A percentile compares a stretch with the other conserved stretches of the same genome.
phyloP scores from a whole-genome alignment of 2,888 invertebrate species.

The Drosophila niveifrons region DNA sequence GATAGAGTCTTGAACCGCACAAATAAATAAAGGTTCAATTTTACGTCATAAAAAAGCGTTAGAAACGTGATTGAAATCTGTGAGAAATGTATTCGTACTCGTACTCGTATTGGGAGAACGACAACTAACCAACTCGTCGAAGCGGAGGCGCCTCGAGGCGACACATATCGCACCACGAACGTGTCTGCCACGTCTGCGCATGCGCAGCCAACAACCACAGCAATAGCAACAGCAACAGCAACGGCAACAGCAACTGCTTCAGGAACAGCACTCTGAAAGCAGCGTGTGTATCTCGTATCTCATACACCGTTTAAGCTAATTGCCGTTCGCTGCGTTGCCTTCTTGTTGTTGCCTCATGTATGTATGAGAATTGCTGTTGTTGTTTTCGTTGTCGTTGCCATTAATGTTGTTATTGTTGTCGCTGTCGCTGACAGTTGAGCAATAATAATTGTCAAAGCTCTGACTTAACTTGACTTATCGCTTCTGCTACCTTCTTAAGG shows the following conservation, averaged over 20 bases:
- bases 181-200: constrained; percentile 69
- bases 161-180: constrained; percentile 75
- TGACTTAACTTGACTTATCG: constrained; percentile 76
- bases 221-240: not conserved
- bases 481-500: constrained; percentile 43
- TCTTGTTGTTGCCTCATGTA: constrained; percentile 22
- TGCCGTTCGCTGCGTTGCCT: constrained; percentile 29
- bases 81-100: constrained; percentile 42
- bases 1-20: constrained; percentile 32
- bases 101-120: not conserved
- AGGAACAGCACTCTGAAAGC: constrained; percentile 4
- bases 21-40: constrained; percentile 75
- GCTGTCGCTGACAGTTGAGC: constrained; percentile 72
- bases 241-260: not conserved
- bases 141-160: constrained; percentile 67
- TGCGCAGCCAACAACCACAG: constrained; percentile 45
- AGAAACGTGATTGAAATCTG: constrained; percentile 79
- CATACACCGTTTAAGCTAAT: constrained; percentile 66
- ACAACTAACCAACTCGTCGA: constrained; percentile 6
- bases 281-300: constrained; percentile 60
- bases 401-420: constrained; percentile 36
- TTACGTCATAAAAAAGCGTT: constrained; percentile 82
- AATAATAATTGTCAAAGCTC: constrained; percentile 80
- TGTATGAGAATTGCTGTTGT: constrained; percentile 31
- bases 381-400: constrained; percentile 9